Percentiles rank a stretch among this genome's conserved stretches.
Conservation (phyloP, 2,113 vertebrate genomes). For the Ammodytes marinus region DNA sequence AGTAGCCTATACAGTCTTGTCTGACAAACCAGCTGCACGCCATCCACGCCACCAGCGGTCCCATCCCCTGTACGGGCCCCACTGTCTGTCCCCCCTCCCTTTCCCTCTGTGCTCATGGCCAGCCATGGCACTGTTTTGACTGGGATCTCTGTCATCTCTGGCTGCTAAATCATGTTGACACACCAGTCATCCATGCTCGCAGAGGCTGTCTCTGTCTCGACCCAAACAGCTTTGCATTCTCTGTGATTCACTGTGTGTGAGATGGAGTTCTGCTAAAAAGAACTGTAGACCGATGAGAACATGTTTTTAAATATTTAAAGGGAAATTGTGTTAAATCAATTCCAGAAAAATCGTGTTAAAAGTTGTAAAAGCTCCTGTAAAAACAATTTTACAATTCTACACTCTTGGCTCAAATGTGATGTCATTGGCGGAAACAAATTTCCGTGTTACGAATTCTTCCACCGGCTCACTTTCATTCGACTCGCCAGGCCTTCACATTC, state of each 20-base stretch:
- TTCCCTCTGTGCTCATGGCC: slow-evolving; percentile 18
- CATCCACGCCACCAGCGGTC: slow-evolving; percentile 57
- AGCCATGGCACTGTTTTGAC: slow-evolving; percentile 77
- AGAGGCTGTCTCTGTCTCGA: slow-evolving; percentile 43
- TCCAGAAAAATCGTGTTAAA: neutral
- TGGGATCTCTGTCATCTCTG: slow-evolving; percentile 80
- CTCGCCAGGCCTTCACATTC: slow-evolving; percentile 74
- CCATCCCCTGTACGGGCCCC: slow-evolving; percentile 49
- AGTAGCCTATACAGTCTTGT: slow-evolving; percentile 50
- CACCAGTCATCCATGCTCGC: slow-evolving; percentile 63
- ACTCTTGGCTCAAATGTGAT: neutral
- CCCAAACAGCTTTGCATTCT: slow-evolving; percentile 26
- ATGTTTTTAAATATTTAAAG: neutral
- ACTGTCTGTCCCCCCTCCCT: slow-evolving; percentile 17
- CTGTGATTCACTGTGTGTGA: neutral
- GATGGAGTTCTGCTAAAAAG: neutral
- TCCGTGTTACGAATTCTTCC: slow-evolving; percentile 13
- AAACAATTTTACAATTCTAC: neutral
- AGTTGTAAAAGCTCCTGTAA: neutral
- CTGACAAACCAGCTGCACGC: slow-evolving; percentile 57
- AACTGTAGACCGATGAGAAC: neutral
- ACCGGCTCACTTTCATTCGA: slow-evolving; percentile 41
- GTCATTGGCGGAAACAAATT: neutral
- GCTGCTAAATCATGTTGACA: slow-evolving; percentile 78
- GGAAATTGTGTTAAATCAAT: neutral